phyloP scores from a whole-genome alignment of 2,113 vertebrate genomes.

The Cricetomys ansorgei region DNA sequence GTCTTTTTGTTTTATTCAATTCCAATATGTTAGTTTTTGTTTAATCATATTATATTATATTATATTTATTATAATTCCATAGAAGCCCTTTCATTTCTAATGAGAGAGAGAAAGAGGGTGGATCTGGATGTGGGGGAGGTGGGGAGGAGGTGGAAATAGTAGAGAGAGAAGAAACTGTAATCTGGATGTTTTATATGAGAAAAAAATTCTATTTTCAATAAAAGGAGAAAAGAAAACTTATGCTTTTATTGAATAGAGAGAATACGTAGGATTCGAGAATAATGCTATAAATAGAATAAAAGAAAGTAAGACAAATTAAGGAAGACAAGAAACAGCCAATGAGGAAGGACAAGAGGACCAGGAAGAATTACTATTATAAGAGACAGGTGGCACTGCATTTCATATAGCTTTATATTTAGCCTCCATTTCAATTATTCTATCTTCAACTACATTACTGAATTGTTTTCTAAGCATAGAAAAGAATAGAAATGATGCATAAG shows the following conservation, averaged over 20 bases:
- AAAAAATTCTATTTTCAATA: neutral
- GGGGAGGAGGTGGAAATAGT: no score
- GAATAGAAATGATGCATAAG: neutral
- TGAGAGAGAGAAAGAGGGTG: neutral
- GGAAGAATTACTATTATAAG: neutral
- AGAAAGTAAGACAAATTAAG: neutral
- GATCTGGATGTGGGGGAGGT: neutral
- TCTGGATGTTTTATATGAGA: neutral
- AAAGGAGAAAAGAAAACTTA: neutral
- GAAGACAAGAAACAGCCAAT: neutral
- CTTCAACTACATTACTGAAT: neutral
- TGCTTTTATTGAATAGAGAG: neutral
- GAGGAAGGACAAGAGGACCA: neutral
- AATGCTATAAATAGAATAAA: neutral
- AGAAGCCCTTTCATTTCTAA: neutral
- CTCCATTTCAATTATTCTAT: neutral
- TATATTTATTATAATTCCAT: neutral
- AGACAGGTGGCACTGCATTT: neutral
- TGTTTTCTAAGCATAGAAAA: neutral
- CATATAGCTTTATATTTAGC: neutral
- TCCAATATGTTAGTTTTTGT: neutral
- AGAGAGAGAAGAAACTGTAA: neutral
- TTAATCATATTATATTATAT: neutral
- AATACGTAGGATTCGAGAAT: neutral
- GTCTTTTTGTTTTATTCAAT: neutral